phyloP scores from a whole-genome alignment of 1,140 invertebrate species.

The Eulimnadia texana region DNA sequence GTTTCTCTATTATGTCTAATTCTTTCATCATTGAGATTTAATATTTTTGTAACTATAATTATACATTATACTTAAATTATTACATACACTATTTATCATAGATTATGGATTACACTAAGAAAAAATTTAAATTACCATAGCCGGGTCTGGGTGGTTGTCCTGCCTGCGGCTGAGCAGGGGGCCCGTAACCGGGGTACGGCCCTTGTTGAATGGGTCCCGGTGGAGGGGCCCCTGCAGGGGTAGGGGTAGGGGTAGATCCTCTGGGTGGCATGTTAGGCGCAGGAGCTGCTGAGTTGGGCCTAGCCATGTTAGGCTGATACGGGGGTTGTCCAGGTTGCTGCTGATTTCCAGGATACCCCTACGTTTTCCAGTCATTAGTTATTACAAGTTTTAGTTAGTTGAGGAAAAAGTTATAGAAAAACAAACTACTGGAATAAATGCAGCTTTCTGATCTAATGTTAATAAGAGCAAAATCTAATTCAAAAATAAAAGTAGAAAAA shows the following conservation, averaged over 20 bases:
- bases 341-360: not conserved
- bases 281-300: not conserved
- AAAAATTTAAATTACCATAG: not conserved
- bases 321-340: not conserved
- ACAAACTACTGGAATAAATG: too few species aligned
- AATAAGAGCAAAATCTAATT: too few species aligned
- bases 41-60: not conserved
- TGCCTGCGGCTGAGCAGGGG: not conserved
- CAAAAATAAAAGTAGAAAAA: too few species aligned
- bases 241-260: not conserved
- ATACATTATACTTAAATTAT: not conserved
- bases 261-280: not conserved
- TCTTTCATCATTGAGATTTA: too few species aligned
- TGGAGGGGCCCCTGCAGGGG: not conserved
- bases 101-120: not conserved
- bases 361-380: too few species aligned
- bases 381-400: too few species aligned
- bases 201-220: not conserved
- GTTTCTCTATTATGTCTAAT: too few species aligned
- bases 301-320: not conserved
- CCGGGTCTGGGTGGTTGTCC: not conserved
- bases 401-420: too few species aligned
- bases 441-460: too few species aligned
- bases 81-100: not conserved
- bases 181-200: not conserved